Base-by-base conservation (phyloP, 2,888 invertebrate species). In the Apamea monoglypha region DNA sequence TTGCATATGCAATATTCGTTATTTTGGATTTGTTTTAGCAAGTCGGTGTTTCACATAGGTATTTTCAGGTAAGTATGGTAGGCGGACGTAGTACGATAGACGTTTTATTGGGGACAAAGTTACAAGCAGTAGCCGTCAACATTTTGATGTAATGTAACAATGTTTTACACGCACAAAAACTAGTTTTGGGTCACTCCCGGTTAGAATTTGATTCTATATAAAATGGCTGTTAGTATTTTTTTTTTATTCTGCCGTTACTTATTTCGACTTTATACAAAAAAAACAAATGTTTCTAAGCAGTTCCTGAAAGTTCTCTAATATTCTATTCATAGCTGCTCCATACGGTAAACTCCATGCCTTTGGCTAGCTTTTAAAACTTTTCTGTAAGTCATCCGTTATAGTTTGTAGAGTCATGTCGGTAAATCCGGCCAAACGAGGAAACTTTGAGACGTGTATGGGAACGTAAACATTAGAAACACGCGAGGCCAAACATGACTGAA, bases 351-450 rank as follows among this genome's bases (percentile, higher is more conserved):
- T 61, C 25, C 6, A 68, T 47, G 61, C 29, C 14, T 67, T 32
- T 10, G 44, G 64, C 53, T 64, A 56, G 70, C 63, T 87, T 66
- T 69, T 66, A 29, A 84, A 87, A 84, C 68, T 83, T 68, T 8
- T 74, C 21, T n/a, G 29, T 50, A 70, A 79, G 69, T 40, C 29
- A 74, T 56, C 25, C 40, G 29, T 32, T 44, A 82, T 59, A 81
- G 74, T 85, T 64, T 85, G 32, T 53, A 29, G 36, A 68, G 47
- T 74, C 64, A 77, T 78, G 66, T 68, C 29, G 53, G 32, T 40
- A 72, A 82, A 85, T 69, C 70, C 12, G 5, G 18, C 64, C 47
- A 75, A 80, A 89, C 68, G 72, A 84, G 80, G 25, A 80, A 89
- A 87, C 53, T 89, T 87, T 63, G 16, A 53, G 40, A 67, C 25